Base-by-base conservation (phyloP, 2,888 invertebrate species). In the Acanthococcus lagerstroemiae region DNA sequence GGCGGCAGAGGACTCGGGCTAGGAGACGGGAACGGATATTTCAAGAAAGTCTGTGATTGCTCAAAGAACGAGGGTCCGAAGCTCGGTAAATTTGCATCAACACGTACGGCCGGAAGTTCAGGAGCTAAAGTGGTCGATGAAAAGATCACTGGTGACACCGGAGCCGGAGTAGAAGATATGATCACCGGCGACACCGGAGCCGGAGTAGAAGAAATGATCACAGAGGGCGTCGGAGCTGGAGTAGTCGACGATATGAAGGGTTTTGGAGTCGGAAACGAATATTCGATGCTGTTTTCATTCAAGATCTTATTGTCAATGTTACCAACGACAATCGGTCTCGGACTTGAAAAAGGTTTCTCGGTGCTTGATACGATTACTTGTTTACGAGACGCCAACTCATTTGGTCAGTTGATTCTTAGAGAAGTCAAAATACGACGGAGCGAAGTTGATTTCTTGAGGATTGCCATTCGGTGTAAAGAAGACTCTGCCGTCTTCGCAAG, bases 1-100 rank as follows among this genome's bases (percentile, higher is more conserved):
- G 37, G 12, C 12, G 57, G 63, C 22, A 52, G 61, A 2, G 46
- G 15, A 2, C 50, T 57, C 19, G 68, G 60, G 6, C 60, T n/a
- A 15, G 37, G n/a, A n/a, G n/a, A n/a, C n/a, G 37, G 37, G 37
- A 37, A 37, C n/a, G 37, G n/a, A 37, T 37, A 37, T 37, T 37
- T 37, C 12, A 37, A 37, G 12, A 37, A 9, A 3, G 37, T 15
- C n/a, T 37, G 37, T 9, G 37, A n/a, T n/a, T n/a, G n/a, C n/a
- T n/a, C n/a, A n/a, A n/a, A n/a, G n/a, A n/a, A n/a, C n/a, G n/a
- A n/a, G n/a, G n/a, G n/a, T n/a, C n/a, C n/a, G n/a, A n/a, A n/a
- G n/a, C n/a, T n/a, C n/a, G n/a, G n/a, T n/a, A n/a, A n/a, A n/a
- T n/a, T n/a, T n/a, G n/a, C n/a, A n/a, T n/a, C n/a, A n/a, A n/a